Conservation (phyloP, 2,113 vertebrate genomes). For the Sardina pilchardus region DNA sequence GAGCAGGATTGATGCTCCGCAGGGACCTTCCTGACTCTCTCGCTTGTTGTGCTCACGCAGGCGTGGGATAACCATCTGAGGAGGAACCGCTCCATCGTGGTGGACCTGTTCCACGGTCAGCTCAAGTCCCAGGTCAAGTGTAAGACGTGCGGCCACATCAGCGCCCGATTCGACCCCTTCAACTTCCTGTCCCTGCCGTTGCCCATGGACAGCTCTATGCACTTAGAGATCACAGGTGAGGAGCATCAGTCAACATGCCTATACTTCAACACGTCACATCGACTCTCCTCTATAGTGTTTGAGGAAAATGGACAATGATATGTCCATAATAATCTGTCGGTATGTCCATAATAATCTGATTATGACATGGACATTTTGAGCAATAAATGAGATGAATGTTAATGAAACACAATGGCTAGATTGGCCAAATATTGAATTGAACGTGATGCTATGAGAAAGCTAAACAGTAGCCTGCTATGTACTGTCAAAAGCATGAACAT, state of each 20-base stretch:
- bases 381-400: too few relatives aligned
- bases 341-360: too few relatives aligned
- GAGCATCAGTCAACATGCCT: background rate
- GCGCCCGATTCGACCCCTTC: conserved; percentile 96
- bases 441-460: background rate
- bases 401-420: too few relatives aligned
- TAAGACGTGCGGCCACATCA: conserved; percentile 97
- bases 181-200: conserved; percentile 97
- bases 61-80: conserved; percentile 98
- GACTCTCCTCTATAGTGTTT: too few relatives aligned
- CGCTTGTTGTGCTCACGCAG: conserved; percentile 62
- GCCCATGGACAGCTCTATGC: conserved; percentile 99
- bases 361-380: too few relatives aligned
- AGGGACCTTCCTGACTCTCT: background rate
- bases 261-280: too few relatives aligned
- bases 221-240: conserved; percentile 96
- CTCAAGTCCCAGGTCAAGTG: conserved; percentile 98
- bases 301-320: too few relatives aligned
- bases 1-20: background rate
- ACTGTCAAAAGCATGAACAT: background rate
- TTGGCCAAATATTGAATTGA: background rate
- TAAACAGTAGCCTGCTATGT: background rate
- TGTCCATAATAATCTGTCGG: too few relatives aligned
- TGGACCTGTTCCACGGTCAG: conserved; percentile 97
- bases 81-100: conserved; percentile 95